Base-by-base conservation (phyloP, 2,113 vertebrate genomes). In the Odobenus rosmarus region DNA sequence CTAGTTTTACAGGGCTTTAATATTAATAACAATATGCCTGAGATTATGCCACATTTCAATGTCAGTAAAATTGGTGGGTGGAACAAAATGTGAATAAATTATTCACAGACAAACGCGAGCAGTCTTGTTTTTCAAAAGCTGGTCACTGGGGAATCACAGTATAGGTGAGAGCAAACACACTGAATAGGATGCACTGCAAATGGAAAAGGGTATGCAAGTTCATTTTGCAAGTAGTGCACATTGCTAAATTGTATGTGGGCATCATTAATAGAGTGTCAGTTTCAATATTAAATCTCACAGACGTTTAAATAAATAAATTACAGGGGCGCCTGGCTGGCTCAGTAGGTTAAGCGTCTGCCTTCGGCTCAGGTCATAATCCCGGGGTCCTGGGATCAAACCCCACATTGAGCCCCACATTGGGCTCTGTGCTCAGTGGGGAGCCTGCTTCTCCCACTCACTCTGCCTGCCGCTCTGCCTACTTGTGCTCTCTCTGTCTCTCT, bases 1-100 rank as follows among this genome's bases (percentile, higher is more conserved):
- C 98, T 98, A 98, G 90, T 98, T 99, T 98, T 97, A 89, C 95
- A 81, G 92, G 87, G 72, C 81, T 98, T 99, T 98, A 99, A 98
- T 98, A 98, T 99, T 99, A 98, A 98, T 98, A 96, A 87, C 94
- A 86, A 96, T 90, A 64, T 98, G 95, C 89, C 89, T 97, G 89
- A 95, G 94, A 98, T 96, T 96, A 95, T 76, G 61, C 86, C 95
- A 88, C 64, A 92, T 98, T 97, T 98, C 97, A 98, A 97, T 98
- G 98, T 98, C 97, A 97, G 95, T 97, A 97, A 97, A 98, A 97
- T 93, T 96, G 80, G 96, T 98, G 72, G 93, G 95, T 98, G 90
- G 98, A 98, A 96, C 97, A 98, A 88, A 93, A 97, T 28, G 82
- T 84, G 77, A 98, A 98, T 98, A 97, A 98, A 98, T 98, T 98